Base-by-base conservation (phyloP, 2,113 vertebrate genomes). In the Carassius carassius region DNA sequence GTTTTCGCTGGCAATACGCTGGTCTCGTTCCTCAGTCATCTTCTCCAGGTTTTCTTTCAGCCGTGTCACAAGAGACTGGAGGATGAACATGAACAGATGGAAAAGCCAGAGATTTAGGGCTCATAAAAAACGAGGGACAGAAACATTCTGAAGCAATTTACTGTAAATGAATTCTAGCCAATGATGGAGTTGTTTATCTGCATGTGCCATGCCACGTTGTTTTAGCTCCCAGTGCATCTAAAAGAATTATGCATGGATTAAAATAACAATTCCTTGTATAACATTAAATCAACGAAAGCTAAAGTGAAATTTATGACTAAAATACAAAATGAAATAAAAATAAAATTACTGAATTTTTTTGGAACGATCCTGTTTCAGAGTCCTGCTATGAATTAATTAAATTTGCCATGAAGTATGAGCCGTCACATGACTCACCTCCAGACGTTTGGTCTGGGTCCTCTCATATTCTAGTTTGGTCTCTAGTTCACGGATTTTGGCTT, bases 41-140 rank as follows among this genome's bases (percentile, higher is more conserved):
- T 98, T 99, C 91, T 99, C 98, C 76, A 99, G 94, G 92, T 96
- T 99, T 90, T 99, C 98, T 91, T 99, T 99, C 89, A 99, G 94
- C 74, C 98, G 95, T 0, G 92, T 91, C 86, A 96, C 97, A 89
- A 99, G 90, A 90, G 93, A 96, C 98, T 99, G 47, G 32, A 62
- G 3, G 44, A 17, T n/a, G 23, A n/a, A 41, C 63, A 32, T 5
- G 3, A 6, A 74, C 11, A 23, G 17, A 10, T 19, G 37, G 12
- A 73, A 17, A 69, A 9, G 14, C 6, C 11, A 58, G 23, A 3
- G n/a, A 58, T 23, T 29, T 7, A 37, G 56, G 49, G 56, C 19
- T 37, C 21, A 54, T 74, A 16, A 49, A 29, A 44, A 76, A 32
- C 19, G 29, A 29, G 29, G 29, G 32, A 70, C 67, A 41, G 19